phyloP scores from a whole-genome alignment of 1,140 invertebrate genomes.

The Apis florea region DNA sequence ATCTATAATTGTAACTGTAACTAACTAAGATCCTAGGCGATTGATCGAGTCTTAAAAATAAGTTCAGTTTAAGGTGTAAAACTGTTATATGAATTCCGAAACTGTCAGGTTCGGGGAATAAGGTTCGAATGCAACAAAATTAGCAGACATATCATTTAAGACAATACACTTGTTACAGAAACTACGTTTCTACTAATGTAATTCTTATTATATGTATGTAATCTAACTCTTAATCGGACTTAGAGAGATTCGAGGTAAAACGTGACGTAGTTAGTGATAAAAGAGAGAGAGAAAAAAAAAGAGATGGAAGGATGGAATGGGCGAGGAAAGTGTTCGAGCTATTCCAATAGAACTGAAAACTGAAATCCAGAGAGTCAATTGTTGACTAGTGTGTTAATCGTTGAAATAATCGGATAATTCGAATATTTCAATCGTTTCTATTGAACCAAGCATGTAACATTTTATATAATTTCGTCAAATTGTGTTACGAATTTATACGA shows the following conservation, averaged over 20 bases:
- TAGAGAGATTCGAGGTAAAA: slow-evolving; percentile 57
- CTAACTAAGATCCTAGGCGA: slow-evolving; percentile 68
- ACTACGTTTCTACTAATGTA: slow-evolving; percentile 79
- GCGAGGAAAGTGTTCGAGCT: background rate
- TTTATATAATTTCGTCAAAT: background rate
- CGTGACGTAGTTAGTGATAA: slow-evolving; percentile 56
- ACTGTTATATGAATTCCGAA: slow-evolving; percentile 72
- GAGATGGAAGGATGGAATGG: too few species aligned
- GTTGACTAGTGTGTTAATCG: background rate
- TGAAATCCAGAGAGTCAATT: slow-evolving; percentile 51
- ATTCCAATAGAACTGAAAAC: slow-evolving; percentile 2
- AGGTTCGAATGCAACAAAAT: slow-evolving; percentile 74
- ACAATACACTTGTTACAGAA: slow-evolving; percentile 80
- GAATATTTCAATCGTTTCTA: background rate
- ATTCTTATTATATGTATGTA: slow-evolving; percentile 72
- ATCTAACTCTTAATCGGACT: slow-evolving; percentile 69
- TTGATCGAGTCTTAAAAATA: slow-evolving; percentile 70
- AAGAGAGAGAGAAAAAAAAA: slow-evolving; percentile 17
- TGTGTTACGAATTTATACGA: background rate
- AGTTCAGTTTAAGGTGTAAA: slow-evolving; percentile 73
- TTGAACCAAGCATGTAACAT: too few species aligned
- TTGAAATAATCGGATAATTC: background rate
- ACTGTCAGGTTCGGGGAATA: slow-evolving; percentile 64
- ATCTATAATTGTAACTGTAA: slow-evolving; percentile 67
- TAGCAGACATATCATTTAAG: slow-evolving; percentile 81